Base-by-base conservation (phyloP, 2,888 invertebrate genomes). In the Myathropa florea region DNA sequence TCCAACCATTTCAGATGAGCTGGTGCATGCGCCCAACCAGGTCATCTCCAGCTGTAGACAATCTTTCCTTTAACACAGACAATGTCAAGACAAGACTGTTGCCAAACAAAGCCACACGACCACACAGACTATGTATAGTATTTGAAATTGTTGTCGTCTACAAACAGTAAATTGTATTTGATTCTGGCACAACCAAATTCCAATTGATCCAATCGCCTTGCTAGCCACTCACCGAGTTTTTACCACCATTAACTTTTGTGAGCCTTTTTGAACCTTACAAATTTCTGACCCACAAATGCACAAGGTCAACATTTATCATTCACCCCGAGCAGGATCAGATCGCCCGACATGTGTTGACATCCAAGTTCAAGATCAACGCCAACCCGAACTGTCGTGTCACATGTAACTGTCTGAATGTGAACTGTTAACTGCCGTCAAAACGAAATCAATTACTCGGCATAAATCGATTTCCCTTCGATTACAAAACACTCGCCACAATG, bases 361-460 rank as follows among this genome's bases (percentile, higher is more conserved):
- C 18, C n/a, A n/a, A n/a, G n/a, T 46, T 46, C 18, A 46, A 4
- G n/a, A 57, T 57, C 24, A 10, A 24, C 55, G 4, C 9, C 7
- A 24, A 24, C 57, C 57, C 23, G 14, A 57, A 57, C 24, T 61
- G 23, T 30, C 30, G 30, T 60, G 60, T n/a, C 4, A 36, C 63
- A n/a, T 57, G 23, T 30, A 57, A 55, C 63, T 64, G 53, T 53
- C 55, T 73, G 63, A 24, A 12, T 59, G 65, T 59, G 57, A 59
- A 39, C 59, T 28, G n/a, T 76, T 76, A 75, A 65, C 59, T 24
- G 28, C 30, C 24, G 12, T 61, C 61, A 23, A 67, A 76, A 60
- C 30, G 30, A 67, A 76, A 76, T 53, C 67, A 77, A 77, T 77
- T 68, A 77, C 68, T 24, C 67, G 60, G 24, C 53, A 23, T 67